Evolutionary conservation across 2,888 invertebrate genomes (phyloP).

Genomic region (Drosophila algonquin): DNA sequence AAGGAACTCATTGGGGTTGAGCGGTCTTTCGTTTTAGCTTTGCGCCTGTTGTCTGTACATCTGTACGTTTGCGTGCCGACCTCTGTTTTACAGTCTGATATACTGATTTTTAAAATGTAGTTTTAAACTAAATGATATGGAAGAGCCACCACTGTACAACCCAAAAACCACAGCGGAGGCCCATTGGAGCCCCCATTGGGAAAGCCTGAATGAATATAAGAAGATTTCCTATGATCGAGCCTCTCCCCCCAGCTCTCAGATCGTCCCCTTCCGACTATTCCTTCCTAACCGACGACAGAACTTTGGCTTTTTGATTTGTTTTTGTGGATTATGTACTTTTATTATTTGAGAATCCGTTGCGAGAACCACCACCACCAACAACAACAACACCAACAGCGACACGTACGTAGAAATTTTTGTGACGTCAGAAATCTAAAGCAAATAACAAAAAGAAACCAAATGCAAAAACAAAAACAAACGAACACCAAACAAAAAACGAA

Average conservation of each 20-base stretch:
- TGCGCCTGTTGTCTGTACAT: no score
- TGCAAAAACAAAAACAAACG: slow-evolving; percentile 11
- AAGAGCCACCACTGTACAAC: neutral
- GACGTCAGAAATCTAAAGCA: slow-evolving; percentile 83
- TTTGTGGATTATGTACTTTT: slow-evolving; percentile 23
- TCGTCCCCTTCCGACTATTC: neutral
- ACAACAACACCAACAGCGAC: slow-evolving; percentile 67
- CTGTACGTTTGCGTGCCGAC: no score
- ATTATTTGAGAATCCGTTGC: slow-evolving; percentile 83
- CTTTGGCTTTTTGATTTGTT: slow-evolving; percentile 26
- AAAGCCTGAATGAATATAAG: neutral
- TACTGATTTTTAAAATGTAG: neutral
- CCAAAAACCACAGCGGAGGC: neutral
- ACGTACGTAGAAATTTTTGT: slow-evolving; percentile 81
- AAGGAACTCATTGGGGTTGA: no score
- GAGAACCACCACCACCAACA: slow-evolving; percentile 63
- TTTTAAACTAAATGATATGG: neutral
- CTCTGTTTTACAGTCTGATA: neutral
- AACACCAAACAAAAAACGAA: slow-evolving; percentile 14
- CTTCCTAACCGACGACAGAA: neutral
- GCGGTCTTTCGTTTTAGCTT: no score
- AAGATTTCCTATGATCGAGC: neutral
- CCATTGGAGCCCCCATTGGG: neutral
- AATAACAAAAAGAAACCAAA: slow-evolving; percentile 26
- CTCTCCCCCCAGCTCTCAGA: neutral